Conservation (phyloP, 1,140 invertebrate species). For the Zaprionus inermis region DNA sequence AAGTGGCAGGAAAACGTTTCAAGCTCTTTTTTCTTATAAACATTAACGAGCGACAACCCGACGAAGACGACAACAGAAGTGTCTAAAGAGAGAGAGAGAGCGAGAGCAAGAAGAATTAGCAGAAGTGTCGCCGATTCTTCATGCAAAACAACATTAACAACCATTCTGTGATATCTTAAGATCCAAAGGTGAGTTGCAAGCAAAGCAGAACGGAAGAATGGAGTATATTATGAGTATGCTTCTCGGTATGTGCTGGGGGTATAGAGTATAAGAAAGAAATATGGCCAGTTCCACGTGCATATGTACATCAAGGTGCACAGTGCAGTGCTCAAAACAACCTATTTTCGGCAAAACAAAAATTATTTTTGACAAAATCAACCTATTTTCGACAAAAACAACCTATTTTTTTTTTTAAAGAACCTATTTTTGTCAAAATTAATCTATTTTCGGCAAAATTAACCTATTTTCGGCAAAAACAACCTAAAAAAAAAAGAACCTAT, state of each 20-base stretch:
- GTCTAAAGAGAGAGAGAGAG: not conserved
- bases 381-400: too few species aligned
- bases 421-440: too few species aligned
- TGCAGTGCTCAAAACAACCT: too few species aligned
- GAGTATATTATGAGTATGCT: not conserved
- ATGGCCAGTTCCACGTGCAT: not conserved
- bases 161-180: conserved; percentile 83
- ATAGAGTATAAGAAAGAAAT: not conserved
- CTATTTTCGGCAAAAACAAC: too few species aligned
- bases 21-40: conserved; percentile 2
- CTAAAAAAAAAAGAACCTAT: too few species aligned
- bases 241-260: not conserved
- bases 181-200: conserved; percentile 77
- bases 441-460: too few species aligned
- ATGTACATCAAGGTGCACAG: too few species aligned
- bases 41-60: conserved; percentile 16
- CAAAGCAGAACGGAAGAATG: conserved; percentile 10
- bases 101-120: conserved; percentile 16
- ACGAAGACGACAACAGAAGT: conserved; percentile 1
- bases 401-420: too few species aligned
- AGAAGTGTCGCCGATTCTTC: conserved; percentile 61
- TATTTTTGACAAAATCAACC: too few species aligned
- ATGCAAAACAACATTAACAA: conserved; percentile 49
- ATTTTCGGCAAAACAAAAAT: too few species aligned
- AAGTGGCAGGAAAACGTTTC: conserved; percentile 27